A percentile compares a stretch with the other conserved stretches of the same genome.
Conservation (phyloP, 2,888 invertebrate species). For the Polydrusus pterygomalis region DNA sequence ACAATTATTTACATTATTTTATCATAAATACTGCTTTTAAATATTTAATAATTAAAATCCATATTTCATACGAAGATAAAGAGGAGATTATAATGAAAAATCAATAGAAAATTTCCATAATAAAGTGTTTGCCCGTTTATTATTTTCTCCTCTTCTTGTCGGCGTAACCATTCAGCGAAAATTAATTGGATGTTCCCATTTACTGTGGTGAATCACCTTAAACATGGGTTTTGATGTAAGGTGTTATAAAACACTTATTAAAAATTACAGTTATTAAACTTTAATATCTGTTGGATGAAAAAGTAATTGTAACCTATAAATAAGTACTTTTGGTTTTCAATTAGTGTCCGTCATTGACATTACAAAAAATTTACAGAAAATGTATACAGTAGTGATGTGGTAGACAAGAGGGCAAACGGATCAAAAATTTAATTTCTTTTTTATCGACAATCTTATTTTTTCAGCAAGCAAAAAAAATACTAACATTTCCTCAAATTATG, state of each 20-base stretch:
- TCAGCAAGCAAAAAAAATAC: no score
- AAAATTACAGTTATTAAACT: background rate
- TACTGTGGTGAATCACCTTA: background rate
- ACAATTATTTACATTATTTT: no score
- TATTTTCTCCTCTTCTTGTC: background rate
- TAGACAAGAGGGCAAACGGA: no score
- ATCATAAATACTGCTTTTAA: background rate
- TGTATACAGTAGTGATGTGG: no score
- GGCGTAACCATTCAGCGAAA: background rate
- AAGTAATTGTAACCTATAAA: no score
- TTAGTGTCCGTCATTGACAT: background rate
- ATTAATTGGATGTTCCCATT: slow-evolving; percentile 5
- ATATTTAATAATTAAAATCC: slow-evolving; percentile 16
- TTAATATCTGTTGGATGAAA: no score
- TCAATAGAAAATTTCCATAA: slow-evolving; percentile 5
- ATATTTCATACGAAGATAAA: background rate
- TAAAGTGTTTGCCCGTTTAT: background rate
- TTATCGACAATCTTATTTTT: no score
- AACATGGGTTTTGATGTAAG: background rate
- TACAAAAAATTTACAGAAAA: no score
- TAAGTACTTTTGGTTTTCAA: background rate
- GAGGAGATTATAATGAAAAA: slow-evolving; percentile 3
- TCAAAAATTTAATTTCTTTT: no score
- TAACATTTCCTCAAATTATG: no score
- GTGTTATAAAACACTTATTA: background rate